These are phyloP conservation scores for Philonicus albiceps DNA, from an alignment of 2,888 invertebrate genomes.

Conservation along the genomic window DNA sequence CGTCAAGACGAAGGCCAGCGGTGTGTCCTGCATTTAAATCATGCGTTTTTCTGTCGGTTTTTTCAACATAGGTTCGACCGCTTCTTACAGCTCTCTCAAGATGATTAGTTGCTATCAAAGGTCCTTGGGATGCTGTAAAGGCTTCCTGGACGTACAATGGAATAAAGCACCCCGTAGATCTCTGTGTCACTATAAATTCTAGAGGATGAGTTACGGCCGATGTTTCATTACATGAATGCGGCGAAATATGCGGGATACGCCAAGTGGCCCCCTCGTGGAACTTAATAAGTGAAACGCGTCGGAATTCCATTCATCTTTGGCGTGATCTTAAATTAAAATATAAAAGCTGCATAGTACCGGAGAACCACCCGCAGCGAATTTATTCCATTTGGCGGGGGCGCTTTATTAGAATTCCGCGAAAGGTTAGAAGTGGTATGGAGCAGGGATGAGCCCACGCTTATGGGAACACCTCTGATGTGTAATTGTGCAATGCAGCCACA, in stretches of 20 bases:
- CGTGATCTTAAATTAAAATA: background rate
- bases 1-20: background rate
- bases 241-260: background rate
- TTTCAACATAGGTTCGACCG: background rate
- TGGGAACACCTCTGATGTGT: background rate
- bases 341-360: background rate
- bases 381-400: background rate
- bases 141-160: background rate
- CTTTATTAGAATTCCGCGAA: background rate
- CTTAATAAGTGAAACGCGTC: background rate
- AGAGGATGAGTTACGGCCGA: background rate
- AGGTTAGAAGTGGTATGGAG: background rate
- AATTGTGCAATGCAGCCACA: background rate
- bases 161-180: background rate
- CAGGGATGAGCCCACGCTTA: background rate
- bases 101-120: constrained; percentile 1
- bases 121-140: background rate
- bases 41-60: background rate
- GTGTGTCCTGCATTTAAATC: constrained; percentile 12
- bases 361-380: background rate
- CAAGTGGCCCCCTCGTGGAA: background rate
- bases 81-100: constrained; percentile 5
- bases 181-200: background rate
- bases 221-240: background rate
- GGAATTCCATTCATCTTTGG: background rate